Base-by-base conservation (phyloP, 2,797 vertebrate genomes). In the Takifugu ocellatus region DNA sequence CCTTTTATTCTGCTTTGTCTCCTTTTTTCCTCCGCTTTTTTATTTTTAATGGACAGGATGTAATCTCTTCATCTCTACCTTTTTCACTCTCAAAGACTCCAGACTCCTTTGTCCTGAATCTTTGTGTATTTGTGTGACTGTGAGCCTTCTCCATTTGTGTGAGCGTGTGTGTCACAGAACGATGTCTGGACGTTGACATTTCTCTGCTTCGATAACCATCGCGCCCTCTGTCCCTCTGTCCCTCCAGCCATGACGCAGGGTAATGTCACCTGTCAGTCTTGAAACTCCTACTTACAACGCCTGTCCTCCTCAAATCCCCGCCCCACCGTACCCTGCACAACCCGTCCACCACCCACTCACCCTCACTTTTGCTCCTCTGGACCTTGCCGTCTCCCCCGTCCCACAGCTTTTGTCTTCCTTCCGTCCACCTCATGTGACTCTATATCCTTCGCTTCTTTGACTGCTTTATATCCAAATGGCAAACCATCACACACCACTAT, bases 211-310 rank as follows among this genome's bases (percentile, higher is more conserved):
- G 91, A 97, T 97, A 96, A 94, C 92, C 91, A 93, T 96, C 94
- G 85, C 74, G 88, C 86, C 86, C 90, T 91, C 88, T 90, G 90
- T 92, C 90, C 84, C 82, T 83, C 84, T 82, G 83, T 88, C 84
- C 90, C 83, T 88, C 89, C 90, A 91, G 90, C 92, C 91, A 86
- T 85, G 89, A 92, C 92, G 90, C 90, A 91, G 91, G 89, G 93
- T 89, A 94, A 96, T 96, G 94, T 93, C 93, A 95, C 88, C 87
- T 96, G 94, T 91, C 95, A 94, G 88, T 96, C 94, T 94, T 83
- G 61, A 85, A 39, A 85, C 78, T 84, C 79, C 79, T 67, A 73
- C 78, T 79, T 78, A 85, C 83, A 82, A 76, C 77, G 51, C 16
- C 58, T 70, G 48, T 29, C 63, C 54, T 61, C 17, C 59, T 56